Evolutionary conservation across 2,797 vertebrate species (phyloP).

Genomic region (Coccyzus lansbergi): DNA sequence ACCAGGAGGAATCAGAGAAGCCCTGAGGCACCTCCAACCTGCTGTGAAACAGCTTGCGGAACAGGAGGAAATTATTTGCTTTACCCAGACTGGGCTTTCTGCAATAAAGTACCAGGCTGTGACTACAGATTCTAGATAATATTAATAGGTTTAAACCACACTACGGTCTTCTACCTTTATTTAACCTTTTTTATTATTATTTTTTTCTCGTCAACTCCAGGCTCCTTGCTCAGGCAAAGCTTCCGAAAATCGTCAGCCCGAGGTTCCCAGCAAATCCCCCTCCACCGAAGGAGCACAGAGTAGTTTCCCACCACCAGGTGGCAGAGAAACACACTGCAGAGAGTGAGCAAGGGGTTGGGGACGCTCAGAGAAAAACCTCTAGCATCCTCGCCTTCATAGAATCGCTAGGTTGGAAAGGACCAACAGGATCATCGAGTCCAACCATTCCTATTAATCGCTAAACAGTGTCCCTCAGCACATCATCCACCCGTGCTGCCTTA

Average conservation of each 20-base stretch:
- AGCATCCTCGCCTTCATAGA: fast-evolving
- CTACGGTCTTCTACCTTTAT: background rate
- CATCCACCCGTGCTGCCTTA: too few relatives aligned
- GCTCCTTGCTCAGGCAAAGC: background rate
- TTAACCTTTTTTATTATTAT: background rate
- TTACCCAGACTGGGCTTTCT: background rate
- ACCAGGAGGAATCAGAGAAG: background rate
- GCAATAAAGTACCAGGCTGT: fast-evolving
- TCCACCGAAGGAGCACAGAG: too few relatives aligned
- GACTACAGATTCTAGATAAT: background rate
- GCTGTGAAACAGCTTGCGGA: background rate
- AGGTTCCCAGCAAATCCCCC: too few relatives aligned
- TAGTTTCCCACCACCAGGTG: conserved; percentile 29
- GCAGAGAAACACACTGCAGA: background rate
- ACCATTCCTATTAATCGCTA: too few relatives aligned
- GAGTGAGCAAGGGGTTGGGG: background rate
- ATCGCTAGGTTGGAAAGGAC: too few relatives aligned
- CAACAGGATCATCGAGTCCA: too few relatives aligned
- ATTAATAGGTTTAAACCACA: background rate
- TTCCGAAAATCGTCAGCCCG: background rate
- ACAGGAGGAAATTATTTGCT: background rate
- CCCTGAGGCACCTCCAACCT: background rate
- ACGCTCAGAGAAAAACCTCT: fast-evolving
- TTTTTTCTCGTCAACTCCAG: background rate
- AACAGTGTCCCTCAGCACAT: too few relatives aligned